These are phyloP conservation scores for Brachirus orientalis DNA, from an alignment of 2,113 vertebrate species.

Conservation along the genomic window DNA sequence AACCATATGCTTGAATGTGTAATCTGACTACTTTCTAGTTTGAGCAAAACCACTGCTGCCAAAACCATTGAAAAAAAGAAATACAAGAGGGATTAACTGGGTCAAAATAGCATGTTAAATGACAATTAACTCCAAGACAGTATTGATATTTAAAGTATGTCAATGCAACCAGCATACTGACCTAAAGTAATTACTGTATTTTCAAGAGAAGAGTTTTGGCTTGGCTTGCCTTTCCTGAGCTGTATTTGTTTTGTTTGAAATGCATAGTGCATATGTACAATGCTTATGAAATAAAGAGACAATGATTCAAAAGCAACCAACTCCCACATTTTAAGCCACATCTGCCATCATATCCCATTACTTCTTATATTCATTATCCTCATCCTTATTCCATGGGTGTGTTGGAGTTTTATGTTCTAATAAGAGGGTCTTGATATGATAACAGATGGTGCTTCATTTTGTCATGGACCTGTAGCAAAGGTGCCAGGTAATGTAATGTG, in stretches of 20 bases:
- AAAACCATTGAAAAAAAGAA: constrained; percentile 1
- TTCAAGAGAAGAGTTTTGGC: background rate
- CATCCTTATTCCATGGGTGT: constrained; percentile 62
- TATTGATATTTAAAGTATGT: background rate
- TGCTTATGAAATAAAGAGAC: constrained; percentile 39
- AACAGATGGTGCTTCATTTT: constrained; percentile 97
- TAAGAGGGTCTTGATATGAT: constrained; percentile 90
- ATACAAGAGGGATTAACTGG: constrained; percentile 1
- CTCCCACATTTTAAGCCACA: constrained; percentile 39
- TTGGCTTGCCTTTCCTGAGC: background rate
- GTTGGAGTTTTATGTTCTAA: constrained; percentile 89
- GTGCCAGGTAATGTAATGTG: constrained; percentile 95
- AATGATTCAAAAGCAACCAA: constrained; percentile 39
- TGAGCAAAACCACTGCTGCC: no score
- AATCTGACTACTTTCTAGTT: background rate
- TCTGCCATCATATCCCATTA: constrained; percentile 67
- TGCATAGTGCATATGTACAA: constrained; percentile 18
- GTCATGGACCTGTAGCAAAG: constrained; percentile 88
- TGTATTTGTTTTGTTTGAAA: constrained; percentile 25
- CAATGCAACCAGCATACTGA: background rate
- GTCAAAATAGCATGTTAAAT: constrained; percentile 2
- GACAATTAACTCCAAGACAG: background rate
- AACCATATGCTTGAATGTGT: background rate
- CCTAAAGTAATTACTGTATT: background rate
- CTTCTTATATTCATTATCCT: constrained; percentile 68